Base-by-base conservation (phyloP, 2,797 vertebrate species). In the Coccyzus lansbergi region DNA sequence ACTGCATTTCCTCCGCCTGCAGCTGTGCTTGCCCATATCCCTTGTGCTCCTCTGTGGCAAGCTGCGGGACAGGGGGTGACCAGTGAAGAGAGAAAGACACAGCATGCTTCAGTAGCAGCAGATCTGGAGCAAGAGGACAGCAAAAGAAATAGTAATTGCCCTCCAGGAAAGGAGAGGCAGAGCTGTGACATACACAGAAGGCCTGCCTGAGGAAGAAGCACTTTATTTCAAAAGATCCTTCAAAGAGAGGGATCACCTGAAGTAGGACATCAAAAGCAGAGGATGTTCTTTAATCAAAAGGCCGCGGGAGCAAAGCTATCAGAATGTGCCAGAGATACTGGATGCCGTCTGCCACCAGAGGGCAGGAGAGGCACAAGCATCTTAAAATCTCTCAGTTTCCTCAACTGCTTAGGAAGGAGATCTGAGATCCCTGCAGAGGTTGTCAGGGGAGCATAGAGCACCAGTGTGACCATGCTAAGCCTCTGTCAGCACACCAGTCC, bases 341-440 rank as follows among this genome's bases (percentile, higher is more conserved):
- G 34, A 80, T 86, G 65, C 33, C 90, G 69, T 87, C 85, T 0
- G 3, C 49, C 92, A 81, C 87, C 29, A 83, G 91, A 83, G 89
- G 94, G 94, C 95, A 92, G 91, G 56, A 85, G 53, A 88, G 76
- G 62, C 53, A 56, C 76, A 70, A 81, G 83, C 51, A 4, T 21
- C 55, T 46, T 9, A 48, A 31, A 67, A 38, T 38, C 5, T 4
- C 31, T 34, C 19, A 0, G 7, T 15, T 68, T 68, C 44, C 44
- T 20, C 42, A 70, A 5, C 1, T 11, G 15, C 7, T 29, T 8
- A 17, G 26, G 34, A 42, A 38, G 20, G 26, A 9, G 17, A 16
- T 74, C 44, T 40, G 29, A 9, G 19, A 16, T 74, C 44, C 40
- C 44, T 5, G 4, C 10, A 19, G 24, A 25, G 21, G 13, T 48